Evolutionary conservation across 23 tunicate species (phyloP).

Genomic region (Halocynthia roretzi): DNA sequence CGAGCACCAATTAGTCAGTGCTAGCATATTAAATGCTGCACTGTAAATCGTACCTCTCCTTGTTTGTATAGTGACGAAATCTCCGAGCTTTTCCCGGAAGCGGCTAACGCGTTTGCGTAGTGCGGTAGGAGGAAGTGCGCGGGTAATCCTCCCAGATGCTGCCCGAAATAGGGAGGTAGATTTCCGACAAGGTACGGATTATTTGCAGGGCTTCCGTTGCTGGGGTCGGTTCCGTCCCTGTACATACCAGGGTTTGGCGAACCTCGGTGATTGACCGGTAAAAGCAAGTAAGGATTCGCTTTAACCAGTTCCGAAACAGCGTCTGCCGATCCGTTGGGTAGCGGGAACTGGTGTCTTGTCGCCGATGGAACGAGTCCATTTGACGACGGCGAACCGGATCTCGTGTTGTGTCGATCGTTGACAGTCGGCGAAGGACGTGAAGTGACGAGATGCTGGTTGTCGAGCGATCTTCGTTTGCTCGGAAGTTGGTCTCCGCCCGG

Average conservation of each 20-base stretch:
- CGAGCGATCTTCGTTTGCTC: constrained; percentile 11
- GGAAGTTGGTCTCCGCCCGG: constrained; percentile 13
- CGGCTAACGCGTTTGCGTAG: background rate
- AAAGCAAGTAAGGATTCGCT: background rate
- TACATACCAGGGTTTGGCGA: constrained; percentile 8
- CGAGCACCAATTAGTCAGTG: too few species aligned
- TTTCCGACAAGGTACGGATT: constrained; percentile 13
- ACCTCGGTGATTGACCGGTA: background rate
- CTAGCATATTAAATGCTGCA: background rate
- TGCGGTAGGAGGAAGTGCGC: constrained; percentile 3
- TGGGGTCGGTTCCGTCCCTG: background rate
- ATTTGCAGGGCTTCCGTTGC: background rate
- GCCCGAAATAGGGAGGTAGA: constrained; percentile 11
- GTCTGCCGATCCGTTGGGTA: constrained; percentile 13
- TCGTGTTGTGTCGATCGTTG: constrained; percentile 19
- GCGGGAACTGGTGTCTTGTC: background rate
- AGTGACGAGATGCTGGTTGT: constrained; percentile 2
- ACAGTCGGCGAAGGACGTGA: background rate
- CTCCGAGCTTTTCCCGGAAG: constrained; percentile 5
- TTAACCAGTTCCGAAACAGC: constrained; percentile 6
- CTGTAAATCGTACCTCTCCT: constrained; percentile 10
- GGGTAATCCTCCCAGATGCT: background rate
- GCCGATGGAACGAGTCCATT: constrained; percentile 10
- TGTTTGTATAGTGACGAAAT: constrained; percentile 9
- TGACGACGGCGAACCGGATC: constrained; percentile 13